phyloP scores from a whole-genome alignment of 2,113 vertebrate genomes.

The Nothobranchius kuhntae region DNA sequence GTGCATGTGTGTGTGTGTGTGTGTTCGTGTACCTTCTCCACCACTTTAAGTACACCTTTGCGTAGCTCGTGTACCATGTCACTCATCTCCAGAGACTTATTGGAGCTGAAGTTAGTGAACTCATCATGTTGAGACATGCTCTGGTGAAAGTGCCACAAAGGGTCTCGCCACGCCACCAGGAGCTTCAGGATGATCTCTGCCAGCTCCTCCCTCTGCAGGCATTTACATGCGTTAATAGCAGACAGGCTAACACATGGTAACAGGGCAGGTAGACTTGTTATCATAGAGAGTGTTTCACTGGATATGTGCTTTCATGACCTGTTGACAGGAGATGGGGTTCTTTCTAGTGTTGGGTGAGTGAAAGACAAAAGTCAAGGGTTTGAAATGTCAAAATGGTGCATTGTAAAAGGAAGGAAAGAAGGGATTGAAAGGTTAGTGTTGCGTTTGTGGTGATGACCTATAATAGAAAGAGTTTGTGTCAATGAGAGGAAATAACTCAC shows the following conservation, averaged over 20 bases:
- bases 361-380: too few relatives aligned
- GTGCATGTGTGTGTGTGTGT: not conserved
- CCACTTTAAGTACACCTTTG: conserved; percentile 81
- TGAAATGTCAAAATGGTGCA: too few relatives aligned
- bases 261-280: too few relatives aligned
- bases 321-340: too few relatives aligned
- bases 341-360: too few relatives aligned
- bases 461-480: not conserved
- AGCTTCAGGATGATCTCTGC: conserved; percentile 82
- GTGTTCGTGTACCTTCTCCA: conserved; percentile 74
- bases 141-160: conserved; percentile 81
- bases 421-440: too few relatives aligned
- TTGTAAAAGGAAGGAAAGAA: too few relatives aligned
- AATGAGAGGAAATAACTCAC: conserved; percentile 59
- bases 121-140: conserved; percentile 72
- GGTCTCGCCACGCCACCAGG: conserved; percentile 82
- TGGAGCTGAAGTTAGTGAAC: conserved; percentile 77
- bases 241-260: too few relatives aligned
- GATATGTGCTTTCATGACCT: too few relatives aligned
- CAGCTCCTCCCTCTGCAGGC: conserved; percentile 40
- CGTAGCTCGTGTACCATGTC: conserved; percentile 82
- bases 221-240: too few relatives aligned
- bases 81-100: conserved; percentile 83
- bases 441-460: too few relatives aligned
- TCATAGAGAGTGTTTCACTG: too few relatives aligned